Evolutionary conservation across 2,888 invertebrate species (phyloP).

Genomic region (Chloroclysta siterata): DNA sequence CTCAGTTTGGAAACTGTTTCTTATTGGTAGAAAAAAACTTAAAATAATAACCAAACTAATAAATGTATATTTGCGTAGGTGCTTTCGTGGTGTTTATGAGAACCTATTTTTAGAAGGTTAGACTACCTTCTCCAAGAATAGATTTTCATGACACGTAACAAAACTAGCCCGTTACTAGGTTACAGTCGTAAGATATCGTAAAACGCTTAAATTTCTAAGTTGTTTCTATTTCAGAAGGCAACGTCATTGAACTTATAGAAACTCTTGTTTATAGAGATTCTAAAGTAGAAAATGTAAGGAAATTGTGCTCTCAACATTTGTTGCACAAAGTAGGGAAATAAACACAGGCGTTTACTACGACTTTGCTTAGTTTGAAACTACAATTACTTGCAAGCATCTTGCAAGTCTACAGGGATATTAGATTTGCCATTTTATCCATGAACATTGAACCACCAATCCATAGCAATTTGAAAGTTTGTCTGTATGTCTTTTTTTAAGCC

Average conservation of each 20-base stretch:
- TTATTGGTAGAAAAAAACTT: too few relatives aligned
- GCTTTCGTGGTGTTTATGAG: neutral
- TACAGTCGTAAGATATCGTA: conserved; percentile 20
- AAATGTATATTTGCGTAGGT: conserved; percentile 5
- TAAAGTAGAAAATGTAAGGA: conserved; percentile 17
- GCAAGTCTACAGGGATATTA: neutral
- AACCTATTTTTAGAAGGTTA: neutral
- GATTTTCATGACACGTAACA: conserved; percentile 4
- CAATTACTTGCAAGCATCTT: neutral
- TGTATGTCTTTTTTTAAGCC: neutral
- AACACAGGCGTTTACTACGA: neutral
- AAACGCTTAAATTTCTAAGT: conserved; percentile 16
- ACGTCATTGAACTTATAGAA: conserved; percentile 25
- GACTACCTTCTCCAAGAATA: conserved; percentile 14
- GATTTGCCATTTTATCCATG: neutral
- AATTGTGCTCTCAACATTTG: conserved; percentile 2
- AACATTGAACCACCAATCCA: neutral
- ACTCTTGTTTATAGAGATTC: conserved; percentile 15
- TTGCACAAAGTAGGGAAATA: conserved; percentile 1
- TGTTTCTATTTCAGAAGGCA: conserved; percentile 26
- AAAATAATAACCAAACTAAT: neutral
- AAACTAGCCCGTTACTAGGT: conserved; percentile 5
- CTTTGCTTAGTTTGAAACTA: neutral
- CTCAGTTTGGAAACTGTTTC: too few relatives aligned
- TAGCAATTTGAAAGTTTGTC: neutral